Conservation (phyloP, 2,888 invertebrate species). For the Leptura quadrifasciata region DNA sequence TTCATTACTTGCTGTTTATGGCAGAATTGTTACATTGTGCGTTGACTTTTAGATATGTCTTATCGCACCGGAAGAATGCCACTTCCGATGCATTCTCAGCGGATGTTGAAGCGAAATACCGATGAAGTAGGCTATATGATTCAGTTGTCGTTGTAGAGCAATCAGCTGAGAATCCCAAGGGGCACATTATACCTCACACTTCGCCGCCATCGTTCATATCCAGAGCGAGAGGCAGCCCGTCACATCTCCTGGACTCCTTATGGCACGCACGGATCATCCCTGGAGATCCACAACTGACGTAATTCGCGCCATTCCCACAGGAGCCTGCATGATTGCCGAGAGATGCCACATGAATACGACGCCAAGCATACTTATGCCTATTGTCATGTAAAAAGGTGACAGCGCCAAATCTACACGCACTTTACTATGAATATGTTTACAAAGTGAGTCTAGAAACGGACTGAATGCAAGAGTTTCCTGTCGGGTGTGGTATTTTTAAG, state of each 20-base stretch:
- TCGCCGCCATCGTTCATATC: constrained; percentile 68
- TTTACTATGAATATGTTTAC: constrained; percentile 52
- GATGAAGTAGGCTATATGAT: constrained; percentile 62
- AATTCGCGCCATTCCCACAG: constrained; percentile 70
- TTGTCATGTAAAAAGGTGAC: constrained; percentile 67
- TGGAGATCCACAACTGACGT: constrained; percentile 69
- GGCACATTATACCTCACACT: constrained; percentile 71
- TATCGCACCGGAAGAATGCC: constrained; percentile 50
- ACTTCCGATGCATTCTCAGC: constrained; percentile 50
- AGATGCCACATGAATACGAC: constrained; percentile 71
- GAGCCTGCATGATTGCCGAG: constrained; percentile 71
- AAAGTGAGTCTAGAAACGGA: constrained; percentile 44
- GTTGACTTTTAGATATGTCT: constrained; percentile 47
- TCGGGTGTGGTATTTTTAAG: constrained; percentile 41
- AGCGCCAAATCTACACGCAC: constrained; percentile 53
- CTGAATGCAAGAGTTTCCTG: constrained; percentile 45
- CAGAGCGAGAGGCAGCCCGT: constrained; percentile 59
- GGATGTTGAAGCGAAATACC: constrained; percentile 47
- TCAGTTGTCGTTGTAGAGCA: constrained; percentile 69
- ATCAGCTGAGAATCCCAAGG: constrained; percentile 69
- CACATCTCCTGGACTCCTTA: constrained; percentile 68
- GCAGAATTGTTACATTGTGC: constrained; percentile 45
- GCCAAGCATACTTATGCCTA: constrained; percentile 68
- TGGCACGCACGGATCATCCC: constrained; percentile 67
- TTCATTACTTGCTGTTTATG: background rate